Evolutionary conservation across 2,888 invertebrate species (phyloP).

Genomic region (Timema cristinae): DNA sequence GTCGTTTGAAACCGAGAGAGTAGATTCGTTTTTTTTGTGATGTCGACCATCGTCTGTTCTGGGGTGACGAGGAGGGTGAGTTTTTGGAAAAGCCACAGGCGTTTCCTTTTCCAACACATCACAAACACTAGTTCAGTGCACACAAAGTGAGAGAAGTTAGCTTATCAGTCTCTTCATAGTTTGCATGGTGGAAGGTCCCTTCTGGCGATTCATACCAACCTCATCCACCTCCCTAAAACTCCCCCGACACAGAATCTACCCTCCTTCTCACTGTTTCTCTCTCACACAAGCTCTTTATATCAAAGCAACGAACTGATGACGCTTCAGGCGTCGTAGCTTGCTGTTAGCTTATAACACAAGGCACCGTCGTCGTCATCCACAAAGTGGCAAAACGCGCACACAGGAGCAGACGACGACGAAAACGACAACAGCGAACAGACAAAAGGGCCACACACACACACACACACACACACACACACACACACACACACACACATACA

Average conservation of each 20-base stretch:
- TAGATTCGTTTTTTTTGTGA: too few species aligned
- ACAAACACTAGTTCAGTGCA: conserved; percentile 25
- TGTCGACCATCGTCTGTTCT: too few species aligned
- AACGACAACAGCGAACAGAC: too few species aligned
- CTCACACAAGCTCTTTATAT: conserved; percentile 15
- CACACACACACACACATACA: conserved; percentile 19
- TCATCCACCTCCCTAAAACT: conserved; percentile 14
- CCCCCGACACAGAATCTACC: conserved; percentile 5
- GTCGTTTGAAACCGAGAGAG: too few species aligned
- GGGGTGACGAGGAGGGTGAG: neutral
- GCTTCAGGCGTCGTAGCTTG: conserved; percentile 23
- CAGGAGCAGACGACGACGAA: too few species aligned
- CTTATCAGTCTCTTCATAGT: conserved; percentile 17
- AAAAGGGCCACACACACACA: too few species aligned
- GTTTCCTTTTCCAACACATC: conserved; percentile 18
- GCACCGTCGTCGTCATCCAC: conserved; percentile 21
- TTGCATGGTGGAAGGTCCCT: too few species aligned
- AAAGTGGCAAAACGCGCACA: conserved; percentile 24
- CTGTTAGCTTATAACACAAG: conserved; percentile 9
- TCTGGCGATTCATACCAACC: neutral
- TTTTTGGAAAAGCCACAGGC: conserved; percentile 18
- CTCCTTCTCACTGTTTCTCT: conserved; percentile 3
- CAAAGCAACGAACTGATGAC: conserved; percentile 27
- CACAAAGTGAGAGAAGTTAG: conserved; percentile 26
- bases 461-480: too few species aligned